Evolutionary conservation across 2,888 invertebrate species (phyloP).

Genomic region (Drosophila limbata): DNA sequence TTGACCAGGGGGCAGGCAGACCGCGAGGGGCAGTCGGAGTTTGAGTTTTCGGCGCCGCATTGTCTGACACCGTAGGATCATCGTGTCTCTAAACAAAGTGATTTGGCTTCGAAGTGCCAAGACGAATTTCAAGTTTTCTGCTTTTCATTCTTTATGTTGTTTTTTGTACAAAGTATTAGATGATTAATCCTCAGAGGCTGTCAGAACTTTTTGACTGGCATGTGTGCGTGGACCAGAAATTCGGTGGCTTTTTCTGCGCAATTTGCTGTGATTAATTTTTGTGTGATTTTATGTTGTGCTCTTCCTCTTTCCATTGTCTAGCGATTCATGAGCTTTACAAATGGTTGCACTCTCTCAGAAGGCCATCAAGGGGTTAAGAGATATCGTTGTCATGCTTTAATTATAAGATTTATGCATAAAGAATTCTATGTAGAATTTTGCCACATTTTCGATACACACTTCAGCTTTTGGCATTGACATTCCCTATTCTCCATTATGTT

Average conservation of each 20-base stretch:
- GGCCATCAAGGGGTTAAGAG: slow-evolving; percentile 39
- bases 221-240: slow-evolving; percentile 38
- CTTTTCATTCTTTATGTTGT: slow-evolving; percentile 1
- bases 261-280: slow-evolving; percentile 80
- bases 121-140: slow-evolving; percentile 79
- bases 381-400: slow-evolving; percentile 23
- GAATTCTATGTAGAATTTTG: neutral
- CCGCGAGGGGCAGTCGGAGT: neutral
- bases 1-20: slow-evolving; percentile 64
- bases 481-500: slow-evolving; percentile 37
- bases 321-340: slow-evolving; percentile 64
- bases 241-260: slow-evolving; percentile 76
- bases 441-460: slow-evolving; percentile 2
- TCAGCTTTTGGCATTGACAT: slow-evolving; percentile 65
- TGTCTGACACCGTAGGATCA: slow-evolving; percentile 42
- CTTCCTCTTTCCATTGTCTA: slow-evolving; percentile 38
- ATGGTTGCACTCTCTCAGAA: slow-evolving; percentile 47
- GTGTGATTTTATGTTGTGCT: slow-evolving; percentile 58
- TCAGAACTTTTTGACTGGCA: slow-evolving; percentile 58
- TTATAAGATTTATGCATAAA: slow-evolving; percentile 1
- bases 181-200: slow-evolving; percentile 71
- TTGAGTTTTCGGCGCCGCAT: slow-evolving; percentile 33
- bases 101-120: slow-evolving; percentile 68
- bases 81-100: slow-evolving; percentile 34
- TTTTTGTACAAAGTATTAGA: slow-evolving; percentile 50